phyloP scores from a whole-genome alignment of 2,113 vertebrate species.

The Eulemur rufifrons region DNA sequence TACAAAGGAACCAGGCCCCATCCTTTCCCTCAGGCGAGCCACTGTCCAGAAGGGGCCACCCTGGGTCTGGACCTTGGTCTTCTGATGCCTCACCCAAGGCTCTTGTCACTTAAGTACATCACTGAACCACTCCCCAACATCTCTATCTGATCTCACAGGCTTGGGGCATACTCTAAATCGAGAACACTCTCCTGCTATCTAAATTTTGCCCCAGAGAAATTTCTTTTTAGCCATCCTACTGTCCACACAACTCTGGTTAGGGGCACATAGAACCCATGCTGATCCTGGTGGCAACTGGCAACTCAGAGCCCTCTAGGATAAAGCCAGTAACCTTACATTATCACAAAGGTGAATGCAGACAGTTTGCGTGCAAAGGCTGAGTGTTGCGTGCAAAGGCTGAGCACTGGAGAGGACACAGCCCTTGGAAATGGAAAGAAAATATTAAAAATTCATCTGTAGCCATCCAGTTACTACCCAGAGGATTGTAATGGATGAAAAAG shows the following conservation, averaged over 20 bases:
- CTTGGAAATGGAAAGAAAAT: constrained; percentile 47
- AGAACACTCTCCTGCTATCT: neutral
- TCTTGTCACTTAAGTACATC: no score
- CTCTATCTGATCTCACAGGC: neutral
- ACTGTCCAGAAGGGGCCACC: neutral
- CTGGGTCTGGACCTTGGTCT: no score
- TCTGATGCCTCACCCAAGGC: neutral
- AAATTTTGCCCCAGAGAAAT: neutral
- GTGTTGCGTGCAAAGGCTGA: constrained; percentile 47
- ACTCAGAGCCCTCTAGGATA: neutral
- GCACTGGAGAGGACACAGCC: neutral
- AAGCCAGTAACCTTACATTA: neutral
- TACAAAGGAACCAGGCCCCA: neutral
- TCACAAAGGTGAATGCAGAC: neutral
- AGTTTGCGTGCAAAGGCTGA: constrained; percentile 50
- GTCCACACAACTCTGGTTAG: neutral
- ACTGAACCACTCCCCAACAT: no score
- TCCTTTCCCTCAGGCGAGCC: no score
- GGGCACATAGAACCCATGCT: neutral
- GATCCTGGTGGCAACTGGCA: neutral
- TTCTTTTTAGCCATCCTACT: neutral
- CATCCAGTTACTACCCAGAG: constrained; percentile 27
- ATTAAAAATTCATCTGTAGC: constrained; percentile 71
- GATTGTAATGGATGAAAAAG: neutral
- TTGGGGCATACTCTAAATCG: neutral